phyloP scores from a whole-genome alignment of 2,888 invertebrate genomes.

The Ceramica pisi region DNA sequence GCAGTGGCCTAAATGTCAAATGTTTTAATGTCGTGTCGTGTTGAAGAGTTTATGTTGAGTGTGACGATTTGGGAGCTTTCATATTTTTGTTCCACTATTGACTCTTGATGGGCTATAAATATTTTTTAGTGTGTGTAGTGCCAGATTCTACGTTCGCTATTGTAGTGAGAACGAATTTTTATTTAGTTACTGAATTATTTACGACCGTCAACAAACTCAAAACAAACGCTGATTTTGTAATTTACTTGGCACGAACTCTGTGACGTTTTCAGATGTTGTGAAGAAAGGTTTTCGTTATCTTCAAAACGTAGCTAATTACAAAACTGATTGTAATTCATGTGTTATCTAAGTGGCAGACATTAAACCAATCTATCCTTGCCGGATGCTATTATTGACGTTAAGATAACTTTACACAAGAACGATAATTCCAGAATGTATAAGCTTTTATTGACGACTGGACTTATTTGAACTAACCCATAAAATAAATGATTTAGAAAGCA shows the following conservation, averaged over 20 bases:
- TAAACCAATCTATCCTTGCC: slow-evolving; percentile 52
- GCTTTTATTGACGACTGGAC: slow-evolving; percentile 45
- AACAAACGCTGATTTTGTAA: slow-evolving; percentile 49
- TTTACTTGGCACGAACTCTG: slow-evolving; percentile 46
- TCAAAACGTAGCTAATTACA: slow-evolving; percentile 20
- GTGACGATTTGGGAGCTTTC: slow-evolving; percentile 56
- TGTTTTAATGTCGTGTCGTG: slow-evolving; percentile 66
- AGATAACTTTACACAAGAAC: slow-evolving; percentile 55
- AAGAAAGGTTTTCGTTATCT: slow-evolving; percentile 2
- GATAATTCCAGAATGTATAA: slow-evolving; percentile 26
- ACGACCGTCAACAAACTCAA: slow-evolving; percentile 47
- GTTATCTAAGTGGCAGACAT: slow-evolving; percentile 48
- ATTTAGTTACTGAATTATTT: slow-evolving; percentile 53
- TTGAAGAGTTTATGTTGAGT: slow-evolving; percentile 54
- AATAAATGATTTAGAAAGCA: slow-evolving; percentile 68
- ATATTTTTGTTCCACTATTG: slow-evolving; percentile 41
- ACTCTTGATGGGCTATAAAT: slow-evolving; percentile 51
- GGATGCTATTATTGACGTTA: slow-evolving; percentile 61
- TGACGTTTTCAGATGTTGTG: slow-evolving; percentile 8
- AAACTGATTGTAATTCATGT: slow-evolving; percentile 21
- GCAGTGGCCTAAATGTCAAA: slow-evolving; percentile 77
- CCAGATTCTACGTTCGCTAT: slow-evolving; percentile 35
- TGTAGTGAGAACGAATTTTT: slow-evolving; percentile 41
- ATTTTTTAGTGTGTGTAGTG: slow-evolving; percentile 38
- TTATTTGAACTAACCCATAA: slow-evolving; percentile 49